Evolutionary conservation across 2,797 vertebrate species (phyloP), one percentile per base, ranked within the genome.

Genomic region (Enteromius paludinosus): DNA sequence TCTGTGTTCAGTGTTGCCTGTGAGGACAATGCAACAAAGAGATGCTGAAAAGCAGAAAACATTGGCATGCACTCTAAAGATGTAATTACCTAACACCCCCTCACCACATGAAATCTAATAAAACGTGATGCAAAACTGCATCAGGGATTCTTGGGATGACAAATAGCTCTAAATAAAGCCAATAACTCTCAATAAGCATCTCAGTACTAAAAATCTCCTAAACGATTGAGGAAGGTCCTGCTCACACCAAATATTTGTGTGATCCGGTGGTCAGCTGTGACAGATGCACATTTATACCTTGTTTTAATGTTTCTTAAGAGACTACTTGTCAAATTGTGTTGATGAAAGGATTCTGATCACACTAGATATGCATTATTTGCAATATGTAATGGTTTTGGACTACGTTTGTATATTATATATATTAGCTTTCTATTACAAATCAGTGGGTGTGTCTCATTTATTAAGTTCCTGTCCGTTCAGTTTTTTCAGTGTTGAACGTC

Each of bases 81-180:
- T 62, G 25, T 62, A 30, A 62, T 75, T 74, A 74, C 56, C 33
- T 59, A 59, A 75, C 52, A 75, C 72, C 72, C 72, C 8, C 72
- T 59, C 52, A 59, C 33, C 14, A 59, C 33, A 62, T 62, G 25
- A 45, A 76, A 76, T 76, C 35, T 59, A 75, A 75, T 45, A 61
- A 76, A 76, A 76, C 49, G 8, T 9, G 38, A 38, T 38, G 49
- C 71, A 38, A 52, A 52, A 72, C 72, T 75, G 14, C 52, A 59
- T 75, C 35, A 59, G 33, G 52, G 72, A 75, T 75, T 75, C 52
- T 41, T 59, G 52, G 52, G n/a, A 59, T 59, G 52, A 41, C 72
- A 25, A 41, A 59, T 5, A 75, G n/a, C 33, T 59, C 14, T 15
- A 59, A 56, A 73, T 56, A 38, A 54, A 75, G 54, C 33, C 7